phyloP scores from a whole-genome alignment of 2,888 invertebrate genomes.

The Cotesia congregata region DNA sequence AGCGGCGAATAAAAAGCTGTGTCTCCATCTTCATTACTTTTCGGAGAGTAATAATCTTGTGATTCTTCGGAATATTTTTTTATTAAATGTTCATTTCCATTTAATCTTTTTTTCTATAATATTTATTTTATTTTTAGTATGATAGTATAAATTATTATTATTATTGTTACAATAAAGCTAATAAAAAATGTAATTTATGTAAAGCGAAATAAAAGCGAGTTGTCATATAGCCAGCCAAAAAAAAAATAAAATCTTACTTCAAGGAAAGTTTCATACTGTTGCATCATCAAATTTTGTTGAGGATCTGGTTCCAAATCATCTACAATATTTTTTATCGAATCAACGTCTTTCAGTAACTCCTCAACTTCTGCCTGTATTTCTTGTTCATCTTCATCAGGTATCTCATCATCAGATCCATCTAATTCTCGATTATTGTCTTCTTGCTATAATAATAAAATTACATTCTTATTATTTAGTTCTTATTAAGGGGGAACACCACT shows the following conservation, averaged over 20 bases:
- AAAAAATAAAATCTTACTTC: background rate
- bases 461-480: too few species aligned
- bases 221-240: background rate
- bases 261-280: background rate
- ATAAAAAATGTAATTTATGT: background rate
- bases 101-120: background rate
- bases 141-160: background rate
- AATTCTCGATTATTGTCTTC: background rate
- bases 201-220: slow-evolving; percentile 10
- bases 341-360: background rate
- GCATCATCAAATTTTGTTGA: background rate
- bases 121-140: background rate
- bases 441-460: background rate
- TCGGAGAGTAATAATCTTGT: slow-evolving; percentile 50
- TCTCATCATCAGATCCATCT: background rate
- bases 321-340: background rate
- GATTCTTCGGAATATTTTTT: background rate
- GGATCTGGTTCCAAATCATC: background rate
- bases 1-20: slow-evolving; percentile 60
- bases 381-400: background rate
- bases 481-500: too few species aligned
- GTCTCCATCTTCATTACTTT: slow-evolving; percentile 54
- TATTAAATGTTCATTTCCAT: slow-evolving; percentile 21
- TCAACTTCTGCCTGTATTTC: background rate
- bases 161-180: background rate